A percentile compares a stretch with the other conserved stretches of the same genome.
Conservation (phyloP, 37 sponge, comb jelly and placozoan genomes). For the Bolinopsis microptera region DNA sequence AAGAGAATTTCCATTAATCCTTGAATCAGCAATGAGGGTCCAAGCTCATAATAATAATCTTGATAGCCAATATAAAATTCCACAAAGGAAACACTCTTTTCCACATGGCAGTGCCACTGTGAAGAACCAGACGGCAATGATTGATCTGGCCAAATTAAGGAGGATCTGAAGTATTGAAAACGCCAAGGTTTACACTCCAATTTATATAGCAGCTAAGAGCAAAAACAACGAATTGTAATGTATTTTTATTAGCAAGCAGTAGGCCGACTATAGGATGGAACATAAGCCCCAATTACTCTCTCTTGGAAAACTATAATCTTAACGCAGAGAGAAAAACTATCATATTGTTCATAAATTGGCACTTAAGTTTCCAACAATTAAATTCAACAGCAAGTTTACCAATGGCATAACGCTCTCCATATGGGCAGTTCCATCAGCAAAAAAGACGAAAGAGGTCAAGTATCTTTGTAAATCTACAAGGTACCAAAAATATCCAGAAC, state of each 20-base stretch:
- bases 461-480: neutral
- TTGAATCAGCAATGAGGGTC: neutral
- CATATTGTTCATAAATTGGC: neutral
- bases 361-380: neutral
- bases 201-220: neutral
- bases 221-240: neutral
- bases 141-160: neutral
- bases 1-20: neutral
- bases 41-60: too few species aligned
- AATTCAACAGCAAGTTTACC: neutral
- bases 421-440: neutral
- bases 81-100: neutral
- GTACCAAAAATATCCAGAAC: neutral
- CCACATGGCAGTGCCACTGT: neutral
- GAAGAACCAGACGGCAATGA: neutral
- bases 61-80: neutral
- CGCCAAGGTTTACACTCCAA: neutral
- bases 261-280: neutral
- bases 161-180: neutral
- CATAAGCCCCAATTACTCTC: neutral
- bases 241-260: neutral
- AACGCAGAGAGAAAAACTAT: neutral
- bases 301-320: neutral
- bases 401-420: neutral
- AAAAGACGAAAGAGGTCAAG: neutral